Percentiles rank a stretch among this genome's conserved stretches.
Evolutionary conservation across 2,797 vertebrate genomes (phyloP).

Genomic region (Anguilla megastoma): DNA sequence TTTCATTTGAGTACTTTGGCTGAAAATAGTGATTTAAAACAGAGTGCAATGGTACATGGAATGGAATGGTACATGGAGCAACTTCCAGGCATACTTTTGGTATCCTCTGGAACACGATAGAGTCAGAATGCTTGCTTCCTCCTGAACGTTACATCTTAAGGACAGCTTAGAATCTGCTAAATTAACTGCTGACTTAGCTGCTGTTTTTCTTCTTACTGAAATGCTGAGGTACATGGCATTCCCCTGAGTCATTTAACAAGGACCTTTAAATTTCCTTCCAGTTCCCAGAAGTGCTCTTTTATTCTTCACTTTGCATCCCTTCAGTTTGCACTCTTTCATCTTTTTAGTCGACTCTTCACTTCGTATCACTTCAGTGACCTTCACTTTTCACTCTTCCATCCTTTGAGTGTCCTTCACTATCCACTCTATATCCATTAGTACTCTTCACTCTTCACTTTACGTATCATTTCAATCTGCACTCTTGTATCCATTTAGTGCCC

Average conservation of each 20-base stretch:
- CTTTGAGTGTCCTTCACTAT: background rate
- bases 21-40: background rate
- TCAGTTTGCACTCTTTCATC: background rate
- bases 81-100: background rate
- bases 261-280: background rate
- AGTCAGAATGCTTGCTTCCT: background rate
- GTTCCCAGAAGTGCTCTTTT: background rate
- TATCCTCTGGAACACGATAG: background rate
- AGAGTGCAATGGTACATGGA: background rate
- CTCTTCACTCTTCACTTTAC: too few species aligned
- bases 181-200: background rate
- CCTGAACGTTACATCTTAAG: background rate
- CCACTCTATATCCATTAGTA: too few species aligned
- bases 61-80: background rate
- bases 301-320: background rate
- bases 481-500: background rate
- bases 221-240: background rate
- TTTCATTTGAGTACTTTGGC: background rate
- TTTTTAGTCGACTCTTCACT: background rate
- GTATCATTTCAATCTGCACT: too few species aligned
- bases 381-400: background rate
- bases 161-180: background rate
- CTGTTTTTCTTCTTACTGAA: background rate
- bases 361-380: background rate
- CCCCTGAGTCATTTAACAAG: background rate